Conservation (phyloP, 2,888 invertebrate species). For the Kryphioiulus occultus region DNA sequence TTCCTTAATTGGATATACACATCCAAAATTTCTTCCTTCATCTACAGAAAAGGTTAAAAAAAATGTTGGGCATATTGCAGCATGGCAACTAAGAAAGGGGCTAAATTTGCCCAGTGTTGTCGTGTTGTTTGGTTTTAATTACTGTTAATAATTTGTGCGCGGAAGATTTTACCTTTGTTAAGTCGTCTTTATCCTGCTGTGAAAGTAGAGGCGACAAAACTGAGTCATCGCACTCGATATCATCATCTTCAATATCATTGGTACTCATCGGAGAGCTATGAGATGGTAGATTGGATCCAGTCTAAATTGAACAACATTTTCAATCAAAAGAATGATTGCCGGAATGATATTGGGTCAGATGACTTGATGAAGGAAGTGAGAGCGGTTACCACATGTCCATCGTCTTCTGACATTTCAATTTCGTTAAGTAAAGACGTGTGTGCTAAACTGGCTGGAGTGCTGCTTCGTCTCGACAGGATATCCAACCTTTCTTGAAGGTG, state of each 20-base stretch:
- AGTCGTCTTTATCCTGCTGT: slow-evolving; percentile 33
- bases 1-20: slow-evolving; percentile 63
- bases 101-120: no score
- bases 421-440: slow-evolving; percentile 83
- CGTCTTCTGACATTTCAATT: slow-evolving; percentile 72
- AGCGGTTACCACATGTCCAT: slow-evolving; percentile 53
- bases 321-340: not conserved
- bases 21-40: slow-evolving; percentile 64
- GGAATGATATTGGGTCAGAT: not conserved
- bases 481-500: slow-evolving; percentile 76
- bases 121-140: no score
- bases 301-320: slow-evolving; percentile 43
- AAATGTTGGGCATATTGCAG: not conserved
- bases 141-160: not conserved
- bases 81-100: no score
- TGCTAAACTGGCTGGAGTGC: slow-evolving; percentile 59
- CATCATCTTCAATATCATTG: slow-evolving; percentile 58
- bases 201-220: not conserved
- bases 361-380: not conserved
- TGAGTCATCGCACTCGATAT: slow-evolving; percentile 62
- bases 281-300: slow-evolving; percentile 62
- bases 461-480: slow-evolving; percentile 64
- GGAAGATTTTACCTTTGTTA: slow-evolving; percentile 29
- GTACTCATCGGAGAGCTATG: slow-evolving; percentile 54
- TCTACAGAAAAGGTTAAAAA: slow-evolving; percentile 59